These are phyloP conservation scores for Pinctada fucata DNA, from an alignment of 2,888 invertebrate genomes.

Conservation along the genomic window DNA sequence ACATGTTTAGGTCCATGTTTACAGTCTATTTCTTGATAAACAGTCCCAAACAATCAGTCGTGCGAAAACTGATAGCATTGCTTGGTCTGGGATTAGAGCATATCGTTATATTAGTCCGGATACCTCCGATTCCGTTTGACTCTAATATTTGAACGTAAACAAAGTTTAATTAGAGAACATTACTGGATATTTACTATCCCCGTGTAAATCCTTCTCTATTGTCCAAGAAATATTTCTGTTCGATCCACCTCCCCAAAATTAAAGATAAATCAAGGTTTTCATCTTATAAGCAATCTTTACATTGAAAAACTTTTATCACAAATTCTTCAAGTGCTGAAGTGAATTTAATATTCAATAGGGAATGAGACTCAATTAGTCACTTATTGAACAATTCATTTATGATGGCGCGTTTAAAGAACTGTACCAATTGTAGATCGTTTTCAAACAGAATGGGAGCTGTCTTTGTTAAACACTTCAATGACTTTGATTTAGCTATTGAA, in stretches of 20 bases:
- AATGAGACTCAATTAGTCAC: background rate
- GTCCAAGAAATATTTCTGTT: too few species aligned
- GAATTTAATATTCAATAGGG: background rate
- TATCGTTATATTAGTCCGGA: constrained; percentile 24
- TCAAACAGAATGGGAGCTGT: too few species aligned
- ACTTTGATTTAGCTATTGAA: background rate
- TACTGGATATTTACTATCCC: constrained; percentile 16
- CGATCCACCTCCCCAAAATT: too few species aligned
- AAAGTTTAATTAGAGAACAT: constrained; percentile 25
- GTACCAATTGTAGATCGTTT: background rate
- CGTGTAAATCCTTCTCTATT: constrained; percentile 13
- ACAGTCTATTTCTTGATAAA: constrained; percentile 19
- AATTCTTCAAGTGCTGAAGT: too few species aligned
- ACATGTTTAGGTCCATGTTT: constrained; percentile 21
- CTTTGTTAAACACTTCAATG: background rate
- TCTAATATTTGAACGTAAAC: constrained; percentile 15
- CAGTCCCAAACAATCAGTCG: constrained; percentile 3
- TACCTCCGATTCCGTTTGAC: constrained; percentile 6
- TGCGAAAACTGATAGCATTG: constrained; percentile 17
- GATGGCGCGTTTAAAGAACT: background rate
- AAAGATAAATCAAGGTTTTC: too few species aligned
- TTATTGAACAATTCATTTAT: background rate
- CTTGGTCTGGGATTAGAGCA: constrained; percentile 19
- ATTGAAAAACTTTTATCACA: too few species aligned
- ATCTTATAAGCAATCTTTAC: too few species aligned